These are phyloP conservation scores for Mastomys coucha DNA, from an alignment of 2,113 vertebrate species.

Conservation along the genomic window DNA sequence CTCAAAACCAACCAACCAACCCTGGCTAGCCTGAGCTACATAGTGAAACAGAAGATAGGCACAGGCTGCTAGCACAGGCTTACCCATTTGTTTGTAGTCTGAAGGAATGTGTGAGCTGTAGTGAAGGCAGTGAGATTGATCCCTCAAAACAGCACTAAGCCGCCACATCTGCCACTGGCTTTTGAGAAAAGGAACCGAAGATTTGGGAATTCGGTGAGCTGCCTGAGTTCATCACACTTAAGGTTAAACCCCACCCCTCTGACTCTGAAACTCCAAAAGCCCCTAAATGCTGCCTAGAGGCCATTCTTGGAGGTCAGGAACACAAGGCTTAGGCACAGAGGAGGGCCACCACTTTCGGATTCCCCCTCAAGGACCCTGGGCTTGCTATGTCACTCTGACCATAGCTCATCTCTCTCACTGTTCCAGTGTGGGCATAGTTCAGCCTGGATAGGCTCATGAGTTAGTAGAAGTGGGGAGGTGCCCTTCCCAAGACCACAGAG, in stretches of 20 bases:
- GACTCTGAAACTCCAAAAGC: not conserved
- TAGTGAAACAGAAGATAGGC: not conserved
- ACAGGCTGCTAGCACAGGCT: not conserved
- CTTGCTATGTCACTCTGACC: not conserved
- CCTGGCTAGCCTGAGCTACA: not conserved
- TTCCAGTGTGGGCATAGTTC: not conserved
- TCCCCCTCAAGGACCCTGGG: not conserved
- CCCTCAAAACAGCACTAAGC: rapidly evolving
- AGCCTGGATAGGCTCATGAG: not conserved
- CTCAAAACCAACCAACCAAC: not conserved
- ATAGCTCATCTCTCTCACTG: not conserved
- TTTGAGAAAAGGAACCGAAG: not conserved
- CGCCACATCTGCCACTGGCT: not conserved
- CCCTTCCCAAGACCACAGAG: rapidly evolving
- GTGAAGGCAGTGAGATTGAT: not conserved
- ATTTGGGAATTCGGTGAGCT: too few species aligned
- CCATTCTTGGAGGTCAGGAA: not conserved
- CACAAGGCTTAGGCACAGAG: not conserved
- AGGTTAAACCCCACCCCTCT: not conserved
- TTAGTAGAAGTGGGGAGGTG: too few species aligned
- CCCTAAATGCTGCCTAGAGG: rapidly evolving
- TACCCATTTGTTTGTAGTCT: not conserved
- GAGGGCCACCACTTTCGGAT: not conserved
- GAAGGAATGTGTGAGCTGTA: not conserved
- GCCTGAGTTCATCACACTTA: not conserved